Evolutionary conservation across 2,113 vertebrate genomes (phyloP).

Genomic region (Gavialis gangeticus): DNA sequence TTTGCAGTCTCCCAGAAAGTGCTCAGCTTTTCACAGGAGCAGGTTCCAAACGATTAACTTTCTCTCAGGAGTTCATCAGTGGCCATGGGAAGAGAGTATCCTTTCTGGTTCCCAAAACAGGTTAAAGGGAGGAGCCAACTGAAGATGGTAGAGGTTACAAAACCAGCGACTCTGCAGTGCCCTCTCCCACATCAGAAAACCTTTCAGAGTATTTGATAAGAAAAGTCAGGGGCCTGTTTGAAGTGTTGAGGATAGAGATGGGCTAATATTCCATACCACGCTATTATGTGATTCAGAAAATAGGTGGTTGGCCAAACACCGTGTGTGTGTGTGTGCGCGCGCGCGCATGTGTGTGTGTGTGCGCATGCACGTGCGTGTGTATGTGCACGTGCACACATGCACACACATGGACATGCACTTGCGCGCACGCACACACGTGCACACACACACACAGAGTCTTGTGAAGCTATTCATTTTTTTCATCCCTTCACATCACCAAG

Average conservation of each 20-base stretch:
- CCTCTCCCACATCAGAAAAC: background rate
- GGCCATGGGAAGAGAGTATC: background rate
- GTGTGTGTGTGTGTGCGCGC: no score
- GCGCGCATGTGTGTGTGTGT: no score
- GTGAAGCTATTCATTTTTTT: background rate
- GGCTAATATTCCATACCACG: constrained; percentile 43
- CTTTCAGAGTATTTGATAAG: background rate
- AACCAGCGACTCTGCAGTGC: background rate
- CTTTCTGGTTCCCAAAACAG: background rate
- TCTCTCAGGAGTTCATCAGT: background rate
- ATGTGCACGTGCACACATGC: no score
- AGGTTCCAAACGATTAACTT: background rate
- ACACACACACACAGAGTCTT: no score
- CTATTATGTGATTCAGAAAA: constrained; percentile 48
- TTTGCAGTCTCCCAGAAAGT: background rate
- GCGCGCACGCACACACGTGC: no score
- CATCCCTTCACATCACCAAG: background rate
- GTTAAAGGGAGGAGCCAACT: background rate
- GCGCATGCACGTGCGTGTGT: no score
- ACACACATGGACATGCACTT: no score
- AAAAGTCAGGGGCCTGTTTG: constrained; percentile 15
- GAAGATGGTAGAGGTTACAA: background rate
- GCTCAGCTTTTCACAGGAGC: background rate
- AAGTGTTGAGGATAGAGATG: constrained; percentile 1
- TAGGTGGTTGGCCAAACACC: background rate